Base-by-base conservation (phyloP, 1,140 invertebrate species). In the Euborellia annulipes region DNA sequence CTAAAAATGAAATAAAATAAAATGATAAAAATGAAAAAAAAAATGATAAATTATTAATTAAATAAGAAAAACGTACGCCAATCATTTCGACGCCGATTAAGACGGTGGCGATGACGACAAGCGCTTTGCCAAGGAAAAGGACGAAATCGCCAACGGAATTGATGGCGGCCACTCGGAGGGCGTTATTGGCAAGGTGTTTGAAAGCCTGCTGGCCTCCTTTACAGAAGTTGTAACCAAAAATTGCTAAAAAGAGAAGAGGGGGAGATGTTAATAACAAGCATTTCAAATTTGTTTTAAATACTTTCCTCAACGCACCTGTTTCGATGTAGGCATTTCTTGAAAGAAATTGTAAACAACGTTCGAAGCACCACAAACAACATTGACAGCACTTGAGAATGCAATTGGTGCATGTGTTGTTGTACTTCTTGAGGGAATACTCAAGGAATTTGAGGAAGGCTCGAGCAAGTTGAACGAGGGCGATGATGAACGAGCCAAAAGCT, bases 91-190 rank as follows among this genome's bases (percentile, higher is more conserved):
- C 64, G 2, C 76, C 77, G 32, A 73, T 58, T 2, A 78, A 58
- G 7, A 75, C 70, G 2, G 80, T 76, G 3, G 71, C 63, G 34
- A 71, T 62, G 13, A 82, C 77, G 8, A 86, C 74, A 13, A 76
- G 62, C 13, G 77, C 64, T 70, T 87, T 87, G 2, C 72, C 76
- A 18, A 87, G 56, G 44, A 86, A 78, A 3, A 87, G 60, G 9
- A 86, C 73, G 55, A 85, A 84, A 56, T 82, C 79, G 4, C 82
- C 82, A 14, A 86, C 75, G 30, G 78, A 80, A 60, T 85, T 85
- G 42, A 86, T 81, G 2, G 79, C 79, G 19, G 72, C 68, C 1
- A 85, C 76, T 51, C 78, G 61, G 16, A 85, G 55, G 34, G 74
- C 71, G 59, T 86, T 86, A 16, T 55, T 64, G 1, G 69, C 60